These are phyloP conservation scores for Sclerodermus sp. DNA, from an alignment of 2,888 invertebrate genomes.

Conservation along the genomic window DNA sequence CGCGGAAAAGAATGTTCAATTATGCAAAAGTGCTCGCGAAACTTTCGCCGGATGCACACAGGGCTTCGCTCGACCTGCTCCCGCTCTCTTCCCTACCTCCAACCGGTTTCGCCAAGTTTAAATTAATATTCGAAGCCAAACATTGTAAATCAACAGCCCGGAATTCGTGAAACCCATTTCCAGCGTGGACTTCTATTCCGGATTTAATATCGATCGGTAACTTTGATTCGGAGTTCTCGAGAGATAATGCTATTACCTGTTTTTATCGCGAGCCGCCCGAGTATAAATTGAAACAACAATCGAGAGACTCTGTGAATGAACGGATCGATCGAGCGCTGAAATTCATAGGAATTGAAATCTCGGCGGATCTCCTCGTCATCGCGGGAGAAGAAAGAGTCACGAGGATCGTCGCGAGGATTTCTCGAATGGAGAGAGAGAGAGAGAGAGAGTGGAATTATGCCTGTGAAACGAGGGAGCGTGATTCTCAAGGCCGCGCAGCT, in stretches of 20 bases:
- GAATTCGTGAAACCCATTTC: slow-evolving; percentile 18
- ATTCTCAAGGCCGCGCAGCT: too few relatives aligned
- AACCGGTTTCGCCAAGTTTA: slow-evolving; percentile 35
- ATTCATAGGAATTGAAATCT: too few relatives aligned
- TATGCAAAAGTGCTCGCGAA: slow-evolving; percentile 46
- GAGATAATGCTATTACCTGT: neutral
- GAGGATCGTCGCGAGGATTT: too few relatives aligned
- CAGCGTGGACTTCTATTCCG: slow-evolving; percentile 8
- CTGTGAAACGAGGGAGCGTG: too few relatives aligned
- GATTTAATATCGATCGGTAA: slow-evolving; percentile 13
- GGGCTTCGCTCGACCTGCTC: slow-evolving; percentile 1
- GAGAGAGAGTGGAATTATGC: too few relatives aligned
- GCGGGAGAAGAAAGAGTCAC: neutral
- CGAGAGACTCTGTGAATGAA: too few relatives aligned
- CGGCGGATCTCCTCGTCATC: neutral
- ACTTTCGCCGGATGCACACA: slow-evolving; percentile 30
- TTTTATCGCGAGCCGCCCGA: too few relatives aligned
- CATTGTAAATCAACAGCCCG: slow-evolving; percentile 45
- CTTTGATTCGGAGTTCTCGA: neutral
- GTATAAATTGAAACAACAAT: too few relatives aligned
- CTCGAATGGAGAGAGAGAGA: too few relatives aligned
- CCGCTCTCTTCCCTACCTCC: neutral
- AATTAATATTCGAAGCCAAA: slow-evolving; percentile 50
- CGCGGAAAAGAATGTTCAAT: slow-evolving; percentile 47
- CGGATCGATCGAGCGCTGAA: too few relatives aligned